These are phyloP conservation scores for Montipora sp. DNA, from an alignment of 64 coral and sea anemone species.

Conservation along the genomic window DNA sequence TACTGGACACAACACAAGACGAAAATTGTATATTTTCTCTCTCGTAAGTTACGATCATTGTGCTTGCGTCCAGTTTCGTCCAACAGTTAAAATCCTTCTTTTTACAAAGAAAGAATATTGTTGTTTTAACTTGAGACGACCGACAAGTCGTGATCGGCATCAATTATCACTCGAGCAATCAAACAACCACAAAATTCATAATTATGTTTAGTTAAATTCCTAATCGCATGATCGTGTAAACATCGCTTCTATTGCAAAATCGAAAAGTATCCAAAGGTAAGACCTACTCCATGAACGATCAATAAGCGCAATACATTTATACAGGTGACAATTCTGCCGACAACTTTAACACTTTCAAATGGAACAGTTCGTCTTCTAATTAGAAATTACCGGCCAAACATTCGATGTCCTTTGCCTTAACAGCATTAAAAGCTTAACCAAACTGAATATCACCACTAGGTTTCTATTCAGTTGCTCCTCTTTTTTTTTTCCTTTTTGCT, in stretches of 20 bases:
- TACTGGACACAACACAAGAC: too few species aligned
- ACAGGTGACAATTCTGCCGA: neutral
- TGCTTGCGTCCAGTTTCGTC: too few species aligned
- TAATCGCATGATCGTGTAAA: neutral
- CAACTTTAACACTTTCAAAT: neutral
- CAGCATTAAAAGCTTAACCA: neutral
- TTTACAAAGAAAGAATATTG: neutral
- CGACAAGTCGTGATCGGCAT: neutral
- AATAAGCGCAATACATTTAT: constrained; percentile 13
- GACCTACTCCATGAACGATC: neutral
- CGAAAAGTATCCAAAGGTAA: neutral
- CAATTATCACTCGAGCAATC: neutral
- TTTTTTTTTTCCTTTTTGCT: neutral
- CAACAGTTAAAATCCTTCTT: neutral
- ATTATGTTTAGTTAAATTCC: neutral
- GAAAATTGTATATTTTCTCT: too few species aligned
- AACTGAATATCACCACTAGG: neutral
- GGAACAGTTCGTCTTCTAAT: neutral
- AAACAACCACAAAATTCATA: neutral
- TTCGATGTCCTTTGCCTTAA: neutral
- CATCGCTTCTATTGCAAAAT: neutral
- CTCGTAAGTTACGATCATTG: too few species aligned
- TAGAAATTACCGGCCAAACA: neutral
- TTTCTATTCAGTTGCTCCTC: neutral
- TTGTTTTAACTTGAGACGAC: neutral